These are phyloP conservation scores for Seriola quinqueradiata DNA, from an alignment of 2,113 vertebrate genomes.

Conservation along the genomic window DNA sequence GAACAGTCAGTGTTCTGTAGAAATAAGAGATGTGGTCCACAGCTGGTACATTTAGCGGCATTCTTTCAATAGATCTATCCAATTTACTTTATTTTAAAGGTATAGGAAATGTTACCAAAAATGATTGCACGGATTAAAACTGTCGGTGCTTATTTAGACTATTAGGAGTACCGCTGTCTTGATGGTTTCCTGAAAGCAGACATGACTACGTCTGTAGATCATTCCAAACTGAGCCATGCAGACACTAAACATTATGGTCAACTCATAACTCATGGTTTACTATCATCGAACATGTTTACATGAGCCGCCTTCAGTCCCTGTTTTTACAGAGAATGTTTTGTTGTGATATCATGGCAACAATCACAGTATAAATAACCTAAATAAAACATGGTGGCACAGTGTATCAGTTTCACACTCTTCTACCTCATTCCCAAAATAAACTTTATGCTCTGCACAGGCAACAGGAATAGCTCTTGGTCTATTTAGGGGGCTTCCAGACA, in stretches of 20 bases:
- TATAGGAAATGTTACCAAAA: conserved; percentile 2
- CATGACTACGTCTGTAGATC: neutral
- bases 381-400: conserved; percentile 45
- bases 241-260: neutral
- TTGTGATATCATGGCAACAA: conserved; percentile 55
- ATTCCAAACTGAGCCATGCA: neutral
- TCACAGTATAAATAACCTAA: conserved; percentile 57
- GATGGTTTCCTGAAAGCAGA: conserved; percentile 1
- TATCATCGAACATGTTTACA: neutral
- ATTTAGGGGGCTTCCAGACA: conserved; percentile 71
- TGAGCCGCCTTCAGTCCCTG: neutral
- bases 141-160: neutral
- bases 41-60: neutral
- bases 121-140: conserved; percentile 1
- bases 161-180: neutral
- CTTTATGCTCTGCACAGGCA: conserved; percentile 55
- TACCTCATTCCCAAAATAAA: conserved; percentile 80
- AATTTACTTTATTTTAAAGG: neutral
- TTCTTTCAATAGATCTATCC: neutral
- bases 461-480: conserved; percentile 71
- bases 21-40: neutral
- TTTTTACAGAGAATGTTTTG: neutral
- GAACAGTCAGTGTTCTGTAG: neutral
- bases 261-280: conserved; percentile 17
- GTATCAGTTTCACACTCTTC: conserved; percentile 70